Percentiles rank a stretch among this genome's conserved stretches.
These are phyloP conservation scores for Aphrophora alni DNA, from an alignment of 2,888 invertebrate genomes.

Conservation along the genomic window DNA sequence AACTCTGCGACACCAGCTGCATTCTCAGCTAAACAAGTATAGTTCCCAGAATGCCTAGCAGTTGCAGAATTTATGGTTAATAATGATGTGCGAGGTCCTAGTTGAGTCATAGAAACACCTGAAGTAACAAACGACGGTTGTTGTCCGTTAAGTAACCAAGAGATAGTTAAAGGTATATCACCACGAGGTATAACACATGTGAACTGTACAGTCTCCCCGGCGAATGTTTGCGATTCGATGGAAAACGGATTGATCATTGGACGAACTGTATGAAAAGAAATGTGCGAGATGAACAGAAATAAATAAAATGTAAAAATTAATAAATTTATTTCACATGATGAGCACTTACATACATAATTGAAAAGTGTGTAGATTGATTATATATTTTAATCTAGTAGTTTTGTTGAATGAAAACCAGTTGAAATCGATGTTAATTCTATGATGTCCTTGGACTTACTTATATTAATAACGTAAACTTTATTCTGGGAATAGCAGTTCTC, in stretches of 20 bases:
- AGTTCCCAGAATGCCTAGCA: slow-evolving; percentile 75
- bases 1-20: slow-evolving; percentile 72
- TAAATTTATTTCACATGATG: too few species aligned
- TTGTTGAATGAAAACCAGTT: too few species aligned
- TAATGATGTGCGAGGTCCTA: slow-evolving; percentile 52
- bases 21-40: slow-evolving; percentile 77
- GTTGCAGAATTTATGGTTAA: slow-evolving; percentile 73
- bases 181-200: slow-evolving; percentile 58
- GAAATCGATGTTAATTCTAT: too few species aligned
- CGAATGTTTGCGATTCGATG: slow-evolving; percentile 23
- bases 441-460: too few species aligned
- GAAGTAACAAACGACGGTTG: slow-evolving; percentile 43
- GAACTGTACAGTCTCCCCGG: slow-evolving; percentile 36
- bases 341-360: too few species aligned
- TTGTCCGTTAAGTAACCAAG: slow-evolving; percentile 64
- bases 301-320: too few species aligned
- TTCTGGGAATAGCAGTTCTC: too few species aligned
- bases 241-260: slow-evolving; percentile 23
- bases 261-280: slow-evolving; percentile 9
- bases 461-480: too few species aligned
- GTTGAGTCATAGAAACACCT: slow-evolving; percentile 38
- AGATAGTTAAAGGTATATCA: slow-evolving; percentile 53
- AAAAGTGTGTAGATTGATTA: too few species aligned
- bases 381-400: too few species aligned
- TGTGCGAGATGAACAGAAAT: too few species aligned